Evolutionary conservation across 2,113 vertebrate species (phyloP).

Genomic region (Copsychus sechellarum): DNA sequence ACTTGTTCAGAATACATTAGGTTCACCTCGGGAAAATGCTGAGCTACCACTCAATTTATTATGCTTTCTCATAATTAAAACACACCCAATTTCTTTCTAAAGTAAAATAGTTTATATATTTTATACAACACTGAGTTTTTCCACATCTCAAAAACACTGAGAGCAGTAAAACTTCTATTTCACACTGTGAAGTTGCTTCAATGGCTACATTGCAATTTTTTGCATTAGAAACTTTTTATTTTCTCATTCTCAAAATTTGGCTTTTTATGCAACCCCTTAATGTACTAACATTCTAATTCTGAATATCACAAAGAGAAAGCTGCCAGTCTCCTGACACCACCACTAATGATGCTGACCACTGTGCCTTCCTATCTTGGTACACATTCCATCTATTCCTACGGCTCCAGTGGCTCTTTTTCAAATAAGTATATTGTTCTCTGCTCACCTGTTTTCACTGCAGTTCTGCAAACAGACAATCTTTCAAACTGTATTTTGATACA

Average conservation of each 20-base stretch:
- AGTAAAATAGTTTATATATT: not conserved
- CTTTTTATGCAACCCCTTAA: not conserved
- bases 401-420: not conserved
- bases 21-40: not conserved
- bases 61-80: not conserved
- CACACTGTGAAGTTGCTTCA: not conserved
- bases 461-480: not conserved
- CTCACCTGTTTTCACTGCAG: not conserved
- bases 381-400: not conserved
- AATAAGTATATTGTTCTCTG: not conserved
- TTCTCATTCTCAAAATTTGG: not conserved
- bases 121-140: not conserved
- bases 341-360: not conserved
- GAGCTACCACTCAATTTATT: not conserved
- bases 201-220: not conserved
- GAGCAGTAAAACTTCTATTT: not conserved
- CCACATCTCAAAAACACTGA: not conserved
- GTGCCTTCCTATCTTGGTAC: not conserved
- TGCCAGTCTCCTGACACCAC: accelerated
- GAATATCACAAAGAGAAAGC: not conserved
- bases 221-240: not conserved
- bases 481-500: not conserved
- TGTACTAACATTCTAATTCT: not conserved
- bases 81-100: accelerated
- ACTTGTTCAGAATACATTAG: not conserved